Evolutionary conservation across 92 coral and sea anemone genomes (phyloP).

Genomic region (Virgularia gustaviana): DNA sequence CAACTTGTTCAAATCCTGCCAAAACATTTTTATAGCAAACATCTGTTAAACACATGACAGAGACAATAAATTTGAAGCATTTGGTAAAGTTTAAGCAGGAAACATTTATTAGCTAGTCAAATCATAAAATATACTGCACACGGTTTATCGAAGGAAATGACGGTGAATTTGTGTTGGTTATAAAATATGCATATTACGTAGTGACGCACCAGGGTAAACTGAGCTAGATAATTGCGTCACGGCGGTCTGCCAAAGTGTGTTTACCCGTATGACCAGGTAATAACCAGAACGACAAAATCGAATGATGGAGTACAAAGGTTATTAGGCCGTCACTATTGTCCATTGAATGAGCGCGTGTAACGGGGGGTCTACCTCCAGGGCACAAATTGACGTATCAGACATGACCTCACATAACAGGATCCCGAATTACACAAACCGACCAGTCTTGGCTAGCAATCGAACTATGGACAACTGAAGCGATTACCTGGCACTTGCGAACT

Average conservation of each 20-base stretch:
- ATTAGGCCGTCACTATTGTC: conserved; percentile 30
- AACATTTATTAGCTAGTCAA: too few relatives aligned
- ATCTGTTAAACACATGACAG: conserved; percentile 16
- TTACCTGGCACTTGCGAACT: conserved; percentile 1
- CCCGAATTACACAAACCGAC: conserved; percentile 12
- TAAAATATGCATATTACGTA: neutral
- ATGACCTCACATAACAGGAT: conserved; percentile 9
- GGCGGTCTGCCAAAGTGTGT: neutral
- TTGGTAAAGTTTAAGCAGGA: conserved; percentile 1
- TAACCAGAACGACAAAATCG: neutral
- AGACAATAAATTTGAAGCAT: neutral
- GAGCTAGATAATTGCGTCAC: conserved; percentile 5
- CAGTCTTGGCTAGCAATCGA: conserved; percentile 14
- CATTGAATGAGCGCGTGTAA: conserved; percentile 12
- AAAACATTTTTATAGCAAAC: conserved; percentile 3
- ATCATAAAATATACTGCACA: too few relatives aligned
- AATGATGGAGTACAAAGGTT: conserved; percentile 14
- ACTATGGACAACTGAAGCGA: conserved; percentile 10
- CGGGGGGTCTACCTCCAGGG: conserved; percentile 42
- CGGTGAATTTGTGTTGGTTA: too few relatives aligned
- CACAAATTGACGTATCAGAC: conserved; percentile 29
- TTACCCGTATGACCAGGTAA: neutral
- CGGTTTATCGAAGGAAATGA: conserved; percentile 18
- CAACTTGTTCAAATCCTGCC: neutral
- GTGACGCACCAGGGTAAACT: neutral